Conservation (phyloP, 2,888 invertebrate genomes). For the Philonicus albiceps region DNA sequence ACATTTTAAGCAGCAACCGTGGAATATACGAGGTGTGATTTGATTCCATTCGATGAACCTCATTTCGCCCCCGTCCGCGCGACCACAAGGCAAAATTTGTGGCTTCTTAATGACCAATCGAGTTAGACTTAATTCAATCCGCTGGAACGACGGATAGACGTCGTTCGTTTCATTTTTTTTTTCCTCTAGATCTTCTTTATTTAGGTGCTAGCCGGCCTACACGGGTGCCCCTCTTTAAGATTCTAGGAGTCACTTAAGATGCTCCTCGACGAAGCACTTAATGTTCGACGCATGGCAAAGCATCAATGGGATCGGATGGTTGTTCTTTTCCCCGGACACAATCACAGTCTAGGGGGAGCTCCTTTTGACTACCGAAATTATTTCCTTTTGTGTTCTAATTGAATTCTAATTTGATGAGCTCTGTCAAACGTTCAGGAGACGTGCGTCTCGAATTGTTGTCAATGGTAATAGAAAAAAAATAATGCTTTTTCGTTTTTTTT, state of each 20-base stretch:
- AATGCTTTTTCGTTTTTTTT: too few relatives aligned
- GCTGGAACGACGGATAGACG: neutral
- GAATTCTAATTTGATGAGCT: conserved; percentile 47
- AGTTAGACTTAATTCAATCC: neutral
- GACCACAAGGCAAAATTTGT: neutral
- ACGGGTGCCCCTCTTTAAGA: neutral
- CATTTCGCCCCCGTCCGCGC: neutral
- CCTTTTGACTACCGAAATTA: conserved; percentile 44
- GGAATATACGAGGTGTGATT: neutral
- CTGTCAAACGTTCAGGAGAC: conserved; percentile 28
- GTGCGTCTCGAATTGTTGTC: conserved; percentile 4
- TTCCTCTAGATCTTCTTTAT: neutral
- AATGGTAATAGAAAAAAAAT: neutral
- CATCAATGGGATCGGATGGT: neutral
- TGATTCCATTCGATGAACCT: neutral
- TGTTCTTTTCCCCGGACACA: neutral
- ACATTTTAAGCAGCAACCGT: neutral
- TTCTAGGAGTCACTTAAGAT: neutral
- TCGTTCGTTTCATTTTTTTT: neutral
- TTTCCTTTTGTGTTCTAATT: conserved; percentile 47
- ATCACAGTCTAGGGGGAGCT: neutral
- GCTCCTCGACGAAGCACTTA: neutral
- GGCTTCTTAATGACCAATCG: conserved; percentile 12
- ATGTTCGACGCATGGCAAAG: neutral
- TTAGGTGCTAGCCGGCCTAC: neutral